Evolutionary conservation across 2,888 invertebrate genomes (phyloP).

Genomic region (Drosophila picticornis): DNA sequence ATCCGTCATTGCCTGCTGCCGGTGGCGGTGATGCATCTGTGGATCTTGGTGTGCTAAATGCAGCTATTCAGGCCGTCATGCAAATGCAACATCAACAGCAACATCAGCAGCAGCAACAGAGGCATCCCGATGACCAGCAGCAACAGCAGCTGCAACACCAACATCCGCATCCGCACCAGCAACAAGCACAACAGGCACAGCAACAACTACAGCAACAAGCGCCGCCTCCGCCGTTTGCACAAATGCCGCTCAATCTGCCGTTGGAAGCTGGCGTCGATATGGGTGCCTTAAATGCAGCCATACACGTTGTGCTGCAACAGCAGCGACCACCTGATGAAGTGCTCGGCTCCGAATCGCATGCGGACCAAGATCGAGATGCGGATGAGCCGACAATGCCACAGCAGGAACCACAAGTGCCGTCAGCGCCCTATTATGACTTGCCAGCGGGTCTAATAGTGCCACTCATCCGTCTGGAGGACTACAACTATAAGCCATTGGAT

Average conservation of each 20-base stretch:
- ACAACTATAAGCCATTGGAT: slow-evolving; percentile 95
- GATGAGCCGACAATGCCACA: slow-evolving; percentile 66
- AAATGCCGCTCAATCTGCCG: slow-evolving; percentile 33
- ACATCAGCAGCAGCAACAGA: slow-evolving; percentile 55
- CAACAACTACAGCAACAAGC: slow-evolving; percentile 42
- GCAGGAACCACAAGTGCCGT: slow-evolving; percentile 92
- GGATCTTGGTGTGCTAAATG: slow-evolving; percentile 73
- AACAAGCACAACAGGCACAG: slow-evolving; percentile 12
- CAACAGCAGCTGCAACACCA: slow-evolving; percentile 23
- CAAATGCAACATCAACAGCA: slow-evolving; percentile 69
- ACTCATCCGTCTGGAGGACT: slow-evolving; percentile 96
- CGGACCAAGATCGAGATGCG: slow-evolving; percentile 22
- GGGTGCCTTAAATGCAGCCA: slow-evolving; percentile 71
- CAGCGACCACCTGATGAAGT: slow-evolving; percentile 40
- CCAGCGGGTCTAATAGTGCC: slow-evolving; percentile 99
- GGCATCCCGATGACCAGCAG: slow-evolving; percentile 54
- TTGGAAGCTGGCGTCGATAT: slow-evolving; percentile 59
- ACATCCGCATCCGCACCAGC: slow-evolving; percentile 29
- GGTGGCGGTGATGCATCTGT: slow-evolving; percentile 47
- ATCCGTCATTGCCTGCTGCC: slow-evolving; percentile 24
- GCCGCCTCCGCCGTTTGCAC: slow-evolving; percentile 41
- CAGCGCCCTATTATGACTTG: slow-evolving; percentile 97
- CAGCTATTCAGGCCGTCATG: slow-evolving; percentile 80
- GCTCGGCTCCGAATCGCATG: slow-evolving; percentile 11
- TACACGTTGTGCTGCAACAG: slow-evolving; percentile 69